phyloP scores from a whole-genome alignment of 2,113 vertebrate genomes.

The Columba livia region DNA sequence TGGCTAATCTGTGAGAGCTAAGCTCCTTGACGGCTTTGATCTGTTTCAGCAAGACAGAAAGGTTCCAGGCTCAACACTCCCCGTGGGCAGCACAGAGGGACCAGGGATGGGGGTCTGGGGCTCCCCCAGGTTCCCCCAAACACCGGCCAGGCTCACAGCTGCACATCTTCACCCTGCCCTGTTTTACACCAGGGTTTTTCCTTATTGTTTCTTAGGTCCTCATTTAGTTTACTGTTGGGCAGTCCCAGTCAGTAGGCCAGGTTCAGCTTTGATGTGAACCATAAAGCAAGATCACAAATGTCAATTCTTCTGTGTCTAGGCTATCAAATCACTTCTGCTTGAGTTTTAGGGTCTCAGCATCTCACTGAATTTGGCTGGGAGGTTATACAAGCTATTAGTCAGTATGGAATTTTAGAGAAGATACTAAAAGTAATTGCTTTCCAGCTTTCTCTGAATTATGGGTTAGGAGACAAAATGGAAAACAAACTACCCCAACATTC shows the following conservation, averaged over 20 bases:
- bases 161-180: not conserved
- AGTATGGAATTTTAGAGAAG: not conserved
- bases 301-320: not conserved
- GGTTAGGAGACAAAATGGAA: not conserved
- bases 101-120: not conserved
- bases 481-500: not conserved
- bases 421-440: not conserved
- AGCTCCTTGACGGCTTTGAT: fast-evolving
- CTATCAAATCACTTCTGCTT: not conserved
- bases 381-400: not conserved
- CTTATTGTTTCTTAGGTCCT: not conserved
- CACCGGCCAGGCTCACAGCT: fast-evolving
- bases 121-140: not conserved
- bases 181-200: not conserved
- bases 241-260: not conserved
- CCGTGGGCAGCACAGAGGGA: not conserved
- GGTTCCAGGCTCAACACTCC: not conserved
- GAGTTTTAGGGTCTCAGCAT: not conserved
- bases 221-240: not conserved
- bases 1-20: not conserved
- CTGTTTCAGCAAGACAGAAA: not conserved
- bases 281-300: not conserved
- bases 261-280: not conserved
- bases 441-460: not conserved
- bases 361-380: not conserved